Base-by-base conservation (phyloP, 2,888 invertebrate species). In the Lepetodrilus schrolli region DNA sequence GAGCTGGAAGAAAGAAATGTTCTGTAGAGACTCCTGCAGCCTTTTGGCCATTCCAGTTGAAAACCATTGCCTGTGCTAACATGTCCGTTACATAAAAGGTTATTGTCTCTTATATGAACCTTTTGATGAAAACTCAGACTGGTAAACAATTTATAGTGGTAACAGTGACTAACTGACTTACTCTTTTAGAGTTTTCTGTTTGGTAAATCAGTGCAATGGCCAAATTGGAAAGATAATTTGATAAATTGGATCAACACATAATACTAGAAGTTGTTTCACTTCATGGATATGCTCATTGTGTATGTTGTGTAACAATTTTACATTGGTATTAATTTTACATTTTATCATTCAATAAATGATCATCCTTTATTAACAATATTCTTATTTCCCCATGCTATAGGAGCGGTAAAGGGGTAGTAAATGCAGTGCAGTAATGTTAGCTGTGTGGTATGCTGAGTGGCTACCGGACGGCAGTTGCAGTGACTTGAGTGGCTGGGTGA, bases 301-400 rank as follows among this genome's bases (percentile, higher is more conserved):
- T 58, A 58, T 58, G 26, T 58, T 58, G 30, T 58, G 58, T 58
- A 58, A 58, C 58, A 58, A n/a, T 58, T 51, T 43, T 58, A 34
- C 58, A 58, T 58, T 58, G 58, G 58, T 58, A 58, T 30, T 7
- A 30, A 58, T 58, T 58, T 58, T 58, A 58, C 58, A 58, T 58
- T 58, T 58, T 58, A 58, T 17, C 58, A 58, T 58, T 34, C 58
- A 70, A 58, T 47, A 58, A 71, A 71, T 66, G 50, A 50, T 49
- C 37, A 69, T 48, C 37, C 30, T 68, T 37, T 74, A 74, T 74
- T 76, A 74, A 76, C 72, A 74, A 47, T 49, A 66, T 76, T 75
- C 73, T 76, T 73, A 73, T 76, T 72, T 76, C 71, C 76, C 76
- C 72, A 70, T 73, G 66, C 73, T 78, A 76, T 78, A 78, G 78